These are phyloP conservation scores for Melanophora roralis DNA, from an alignment of 2,888 invertebrate species.

Conservation along the genomic window DNA sequence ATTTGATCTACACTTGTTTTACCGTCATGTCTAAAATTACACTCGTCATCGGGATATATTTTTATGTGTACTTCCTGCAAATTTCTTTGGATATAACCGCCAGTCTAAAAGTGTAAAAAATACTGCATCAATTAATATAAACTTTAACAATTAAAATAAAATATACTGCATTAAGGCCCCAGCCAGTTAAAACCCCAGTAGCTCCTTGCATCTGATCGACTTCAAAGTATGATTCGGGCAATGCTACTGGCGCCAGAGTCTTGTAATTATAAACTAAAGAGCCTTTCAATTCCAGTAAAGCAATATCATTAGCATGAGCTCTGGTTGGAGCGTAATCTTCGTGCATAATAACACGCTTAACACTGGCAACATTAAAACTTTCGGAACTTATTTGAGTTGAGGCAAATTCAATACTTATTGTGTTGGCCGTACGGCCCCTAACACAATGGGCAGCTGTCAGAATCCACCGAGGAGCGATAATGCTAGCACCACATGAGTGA, in stretches of 20 bases:
- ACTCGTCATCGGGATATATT: conserved; percentile 75
- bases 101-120: conserved; percentile 67
- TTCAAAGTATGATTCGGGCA: conserved; percentile 67
- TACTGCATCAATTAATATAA: no score
- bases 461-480: conserved; percentile 67
- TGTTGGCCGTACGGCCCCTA: conserved; percentile 21
- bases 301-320: conserved; percentile 76
- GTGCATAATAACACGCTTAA: conserved; percentile 72
- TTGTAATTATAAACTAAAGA: conserved; percentile 68
- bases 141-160: no score
- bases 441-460: conserved; percentile 74
- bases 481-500: conserved; percentile 71
- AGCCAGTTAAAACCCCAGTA: conserved; percentile 69
- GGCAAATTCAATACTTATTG: conserved; percentile 67
- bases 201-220: conserved; percentile 68
- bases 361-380: conserved; percentile 67
- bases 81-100: conserved; percentile 68
- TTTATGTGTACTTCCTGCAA: conserved; percentile 75
- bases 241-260: conserved; percentile 67
- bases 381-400: conserved; percentile 63
- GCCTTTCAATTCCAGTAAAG: conserved; percentile 72
- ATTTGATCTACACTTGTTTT: conserved; percentile 72
- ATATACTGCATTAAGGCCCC: conserved; percentile 72
- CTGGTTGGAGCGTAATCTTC: conserved; percentile 66
- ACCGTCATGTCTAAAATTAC: conserved; percentile 68